These are phyloP conservation scores for Orthosia incerta DNA, from an alignment of 2,888 invertebrate genomes.

Conservation along the genomic window DNA sequence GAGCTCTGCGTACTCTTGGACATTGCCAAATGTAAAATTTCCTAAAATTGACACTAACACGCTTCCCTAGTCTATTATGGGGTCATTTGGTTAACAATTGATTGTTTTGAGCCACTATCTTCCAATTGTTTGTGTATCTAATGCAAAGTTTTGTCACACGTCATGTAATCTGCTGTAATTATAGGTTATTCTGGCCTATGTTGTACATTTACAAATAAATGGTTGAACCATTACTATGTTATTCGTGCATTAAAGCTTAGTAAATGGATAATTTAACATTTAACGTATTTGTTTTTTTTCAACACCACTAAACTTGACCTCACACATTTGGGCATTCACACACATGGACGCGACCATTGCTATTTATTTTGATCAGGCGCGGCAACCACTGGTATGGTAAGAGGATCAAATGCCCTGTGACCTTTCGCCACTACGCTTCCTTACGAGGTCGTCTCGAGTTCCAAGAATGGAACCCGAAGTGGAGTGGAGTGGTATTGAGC, in stretches of 20 bases:
- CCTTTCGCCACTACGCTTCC: too few relatives aligned
- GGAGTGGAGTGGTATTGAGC: too few relatives aligned
- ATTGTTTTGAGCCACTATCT: neutral
- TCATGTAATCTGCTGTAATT: conserved; percentile 59
- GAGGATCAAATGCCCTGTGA: too few relatives aligned
- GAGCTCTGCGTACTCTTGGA: neutral
- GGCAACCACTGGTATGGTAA: too few relatives aligned
- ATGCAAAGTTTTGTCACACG: conserved; percentile 34
- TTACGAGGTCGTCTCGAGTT: too few relatives aligned
- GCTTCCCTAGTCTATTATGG: neutral
- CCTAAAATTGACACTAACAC: neutral
- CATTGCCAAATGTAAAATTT: neutral
- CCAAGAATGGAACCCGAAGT: too few relatives aligned
- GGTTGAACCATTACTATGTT: conserved; percentile 84
- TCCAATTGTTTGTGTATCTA: conserved; percentile 14
- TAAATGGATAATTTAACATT: conserved; percentile 81
- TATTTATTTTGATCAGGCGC: too few relatives aligned
- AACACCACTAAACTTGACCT: too few relatives aligned
- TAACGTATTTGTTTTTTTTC: conserved; percentile 43
- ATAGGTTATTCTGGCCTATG: conserved; percentile 75
- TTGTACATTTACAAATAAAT: conserved; percentile 83
- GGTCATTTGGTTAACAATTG: conserved; percentile 5
- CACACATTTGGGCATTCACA: too few relatives aligned
- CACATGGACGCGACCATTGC: too few relatives aligned
- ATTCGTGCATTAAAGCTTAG: conserved; percentile 89